A percentile compares a stretch with the other conserved stretches of the same genome.
phyloP scores from a whole-genome alignment of 2,888 invertebrate genomes.

The Cephus sareptanus region DNA sequence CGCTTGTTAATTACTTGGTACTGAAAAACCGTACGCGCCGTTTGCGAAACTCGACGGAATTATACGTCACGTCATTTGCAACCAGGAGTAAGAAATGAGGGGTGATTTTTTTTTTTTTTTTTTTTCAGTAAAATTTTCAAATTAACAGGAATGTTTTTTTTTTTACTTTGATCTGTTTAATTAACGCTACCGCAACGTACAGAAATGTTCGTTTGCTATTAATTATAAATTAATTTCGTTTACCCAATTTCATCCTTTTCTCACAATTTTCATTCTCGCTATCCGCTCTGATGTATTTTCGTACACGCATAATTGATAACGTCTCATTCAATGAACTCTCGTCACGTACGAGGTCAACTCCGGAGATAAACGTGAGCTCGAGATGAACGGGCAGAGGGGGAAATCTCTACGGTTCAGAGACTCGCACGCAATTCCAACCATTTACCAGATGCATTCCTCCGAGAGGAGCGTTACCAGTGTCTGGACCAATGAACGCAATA shows the following conservation, averaged over 20 bases:
- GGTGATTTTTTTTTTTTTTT: too few relatives aligned
- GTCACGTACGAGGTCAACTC: neutral
- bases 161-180: too few relatives aligned
- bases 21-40: too few relatives aligned
- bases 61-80: too few relatives aligned
- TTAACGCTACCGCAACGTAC: neutral
- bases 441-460: neutral
- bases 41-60: too few relatives aligned
- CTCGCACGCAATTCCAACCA: conserved; percentile 1
- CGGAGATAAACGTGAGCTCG: neutral
- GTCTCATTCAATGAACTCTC: neutral
- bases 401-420: neutral
- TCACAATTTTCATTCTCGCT: neutral
- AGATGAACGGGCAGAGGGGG: neutral
- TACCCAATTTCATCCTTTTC: too few relatives aligned
- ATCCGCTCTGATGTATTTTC: neutral
- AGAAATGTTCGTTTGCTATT: neutral
- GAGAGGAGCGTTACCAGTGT: neutral
- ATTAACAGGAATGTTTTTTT: too few relatives aligned
- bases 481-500: neutral
- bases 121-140: too few relatives aligned
- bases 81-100: too few relatives aligned
- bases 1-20: too few relatives aligned
- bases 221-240: too few relatives aligned
- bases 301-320: neutral